Evolutionary conservation across 2,113 vertebrate genomes (phyloP), one percentile per base, ranked within the genome.

Genomic region (Salvelinus alpinus): DNA sequence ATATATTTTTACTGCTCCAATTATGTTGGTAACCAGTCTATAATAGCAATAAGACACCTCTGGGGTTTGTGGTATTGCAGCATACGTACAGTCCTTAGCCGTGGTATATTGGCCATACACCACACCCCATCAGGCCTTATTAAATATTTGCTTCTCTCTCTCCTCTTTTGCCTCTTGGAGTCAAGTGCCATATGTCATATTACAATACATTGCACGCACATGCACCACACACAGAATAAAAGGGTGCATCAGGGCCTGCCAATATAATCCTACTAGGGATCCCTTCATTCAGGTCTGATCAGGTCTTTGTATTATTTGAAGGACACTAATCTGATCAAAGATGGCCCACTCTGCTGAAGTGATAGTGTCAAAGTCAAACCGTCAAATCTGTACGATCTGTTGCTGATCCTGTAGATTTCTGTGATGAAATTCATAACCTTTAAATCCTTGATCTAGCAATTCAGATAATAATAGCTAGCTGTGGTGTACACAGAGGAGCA

Each of bases 321-420:
- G 16, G 64, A 67, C 47, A 34, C 1, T 75, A 20, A 67, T 73
- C 72, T 67, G 25, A 67, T 75, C 47, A 29, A 74, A 66, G 64
- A 3, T 73, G 12, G 13, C 8, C 54, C 69, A 64, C 48, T 73
- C 57, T 48, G 60, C 65, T 69, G 20, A 71, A 31, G 8, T 25
- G 16, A 65, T 34, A 54, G 27, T 13, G 25, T 31, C 25, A 27
- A 66, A 66, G 25, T 66, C 14, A 27, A 66, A 66, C 64, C 1
- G 24, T 31, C 64, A 66, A 66, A 66, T 66, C 24, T 66, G 64
- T 27, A 27, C 18, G 22, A n/a, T 64, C n/a, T 25, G 2, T 64
- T 22, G 25, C 24, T 66, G 64, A 66, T 29, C 64, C 13, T 29
- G 12, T 66, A 22, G 59, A 62, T 66, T 64, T 25, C n/a, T 22